Evolutionary conservation across 2,113 vertebrate genomes (phyloP), one percentile per base, ranked within the genome.

Genomic region (Beaufortia kweichowensis): DNA sequence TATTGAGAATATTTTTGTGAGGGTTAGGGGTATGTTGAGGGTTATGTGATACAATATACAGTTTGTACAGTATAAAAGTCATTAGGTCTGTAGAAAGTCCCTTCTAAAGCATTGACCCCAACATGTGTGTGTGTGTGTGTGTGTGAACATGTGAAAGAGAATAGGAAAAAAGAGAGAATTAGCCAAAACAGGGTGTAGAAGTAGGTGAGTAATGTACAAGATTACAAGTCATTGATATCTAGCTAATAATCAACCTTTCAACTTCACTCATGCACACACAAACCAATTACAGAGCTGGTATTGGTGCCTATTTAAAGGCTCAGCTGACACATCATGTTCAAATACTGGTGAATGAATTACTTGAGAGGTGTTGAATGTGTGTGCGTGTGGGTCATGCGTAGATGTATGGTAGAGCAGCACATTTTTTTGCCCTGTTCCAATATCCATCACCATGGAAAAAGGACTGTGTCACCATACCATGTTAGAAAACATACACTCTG

Each of bases 161-260:
- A 39, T n/a, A n/a, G n/a, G 24, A 26, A 31, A 6, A 31, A 15
- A 70, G 12, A 46, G 41, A 71, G 53, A 28, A 7, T 17, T 12
- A 15, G 11, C 48, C 53, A 21, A 55, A 69, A 23, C 8, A 2
- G 19, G n/a, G 23, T 35, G 48, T 55, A 35, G 7, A 21, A 33
- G n/a, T 43, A 21, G 26, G 5, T 55, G n/a, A 69, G 29, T 55
- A 69, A 69, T 69, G 46, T 5, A 21, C n/a, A 21, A 69, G 11
- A 69, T 33, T 2, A n/a, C 6, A n/a, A 9, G n/a, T 50, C 11
- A 69, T 68, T 68, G 29, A 4, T 14, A 21, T 21, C 33, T 33
- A 23, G 66, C 19, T 69, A 69, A 55, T 41, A 24, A 41, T 71
- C 68, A 23, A 56, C 68, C 41, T 50, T 48, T 67, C 43, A n/a